Evolutionary conservation across 2,888 invertebrate genomes (phyloP).

Genomic region (Ormyrus pomaceus): DNA sequence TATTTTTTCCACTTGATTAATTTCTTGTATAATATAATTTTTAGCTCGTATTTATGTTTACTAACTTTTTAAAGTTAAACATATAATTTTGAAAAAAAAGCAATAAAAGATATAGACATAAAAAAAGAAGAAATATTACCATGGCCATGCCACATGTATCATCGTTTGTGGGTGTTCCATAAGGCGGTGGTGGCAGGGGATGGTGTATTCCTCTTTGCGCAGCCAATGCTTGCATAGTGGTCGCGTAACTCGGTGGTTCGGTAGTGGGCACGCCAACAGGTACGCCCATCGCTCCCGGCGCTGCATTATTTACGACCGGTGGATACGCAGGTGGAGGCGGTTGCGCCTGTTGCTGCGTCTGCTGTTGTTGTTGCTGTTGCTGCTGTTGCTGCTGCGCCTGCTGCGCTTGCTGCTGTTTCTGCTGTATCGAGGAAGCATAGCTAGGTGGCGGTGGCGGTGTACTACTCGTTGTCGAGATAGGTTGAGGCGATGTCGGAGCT

Average conservation of each 20-base stretch:
- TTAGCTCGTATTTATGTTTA: background rate
- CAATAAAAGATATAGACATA: background rate
- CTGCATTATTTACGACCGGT: conserved; percentile 77
- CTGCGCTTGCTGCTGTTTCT: conserved; percentile 85
- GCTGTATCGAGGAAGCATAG: conserved; percentile 88
- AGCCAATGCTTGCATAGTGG: conserved; percentile 88
- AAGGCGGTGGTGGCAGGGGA: conserved; percentile 81
- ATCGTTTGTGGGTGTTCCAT: conserved; percentile 77
- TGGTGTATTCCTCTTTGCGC: conserved; percentile 83
- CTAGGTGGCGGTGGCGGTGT: conserved; percentile 87
- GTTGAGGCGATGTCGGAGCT: conserved; percentile 89
- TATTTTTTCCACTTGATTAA: background rate
- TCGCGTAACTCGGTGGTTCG: conserved; percentile 94
- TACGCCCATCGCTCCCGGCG: conserved; percentile 62
- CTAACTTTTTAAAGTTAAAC: background rate
- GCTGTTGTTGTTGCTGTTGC: conserved; percentile 75
- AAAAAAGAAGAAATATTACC: conserved; percentile 27
- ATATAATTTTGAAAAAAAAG: background rate
- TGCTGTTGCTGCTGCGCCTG: conserved; percentile 76
- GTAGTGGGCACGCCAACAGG: conserved; percentile 83
- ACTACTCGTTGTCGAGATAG: conserved; percentile 77
- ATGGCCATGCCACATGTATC: conserved; percentile 74
- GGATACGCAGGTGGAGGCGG: conserved; percentile 77
- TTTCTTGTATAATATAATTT: background rate
- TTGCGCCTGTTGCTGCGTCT: conserved; percentile 72